Evolutionary conservation across 2,888 invertebrate species (phyloP), one percentile per base, ranked within the genome.

Genomic region (Ectemnius lituratus): DNA sequence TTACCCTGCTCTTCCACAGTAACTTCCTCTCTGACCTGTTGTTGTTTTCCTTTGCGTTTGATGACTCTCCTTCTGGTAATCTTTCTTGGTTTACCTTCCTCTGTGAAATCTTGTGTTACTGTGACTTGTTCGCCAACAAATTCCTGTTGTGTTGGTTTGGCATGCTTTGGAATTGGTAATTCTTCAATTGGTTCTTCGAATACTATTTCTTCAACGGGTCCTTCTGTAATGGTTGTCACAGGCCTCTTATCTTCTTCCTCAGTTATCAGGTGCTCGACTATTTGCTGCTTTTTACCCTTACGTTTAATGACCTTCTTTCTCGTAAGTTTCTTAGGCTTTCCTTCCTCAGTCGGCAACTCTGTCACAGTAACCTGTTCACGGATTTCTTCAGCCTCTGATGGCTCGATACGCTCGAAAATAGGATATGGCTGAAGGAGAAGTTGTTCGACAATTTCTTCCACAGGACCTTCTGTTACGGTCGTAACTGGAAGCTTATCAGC

Each of bases 341-440:
- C 91, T 68, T 91, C 91, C 81, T 91, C 88, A 78, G 92, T 92
- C 2, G 72, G 49, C 75, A 88, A 88, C 60, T 89, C 81, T 3
- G 87, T 84, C 0, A 88, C 75, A 0, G 81, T 82, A 0, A 84
- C 74, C 49, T 83, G 80, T 62, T 85, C 81, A 2, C 45, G 56
- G 0, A 85, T 70, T 59, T 85, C 82, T 73, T 87, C 80, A 90
- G 89, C 62, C 90, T 88, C 62, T 91, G 88, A 64, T 90, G 73
- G 78, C 88, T 75, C 92, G 5, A 59, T 75, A 18, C 37, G 27
- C 27, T 81, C 70, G 23, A 61, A 16, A 8, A 6, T 6, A n/a
- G 57, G 59, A 5, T 73, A 2, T 0, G 45, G 20, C 11, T 67
- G 69, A 8, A 69, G 4, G 13, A 27, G 46, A 46, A 67, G 67